Evolutionary conservation across 2,888 invertebrate genomes (phyloP).

Genomic region (Beris morrisii): DNA sequence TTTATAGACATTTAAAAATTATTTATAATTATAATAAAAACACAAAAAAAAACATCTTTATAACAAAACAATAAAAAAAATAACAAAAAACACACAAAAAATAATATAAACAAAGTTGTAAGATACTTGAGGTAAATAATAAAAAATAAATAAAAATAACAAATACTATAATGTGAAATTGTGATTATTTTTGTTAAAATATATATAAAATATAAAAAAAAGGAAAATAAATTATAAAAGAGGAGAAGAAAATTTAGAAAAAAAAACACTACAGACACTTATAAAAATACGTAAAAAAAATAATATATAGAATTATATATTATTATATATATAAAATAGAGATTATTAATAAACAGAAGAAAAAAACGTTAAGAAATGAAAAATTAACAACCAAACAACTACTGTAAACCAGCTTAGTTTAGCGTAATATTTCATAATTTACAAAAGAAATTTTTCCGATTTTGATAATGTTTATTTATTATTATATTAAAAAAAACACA

Average conservation of each 20-base stretch:
- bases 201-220: conserved; percentile 45
- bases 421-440: conserved; percentile 19
- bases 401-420: conserved; percentile 16
- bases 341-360: conserved; percentile 2
- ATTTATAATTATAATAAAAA: conserved; percentile 33
- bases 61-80: conserved; percentile 33
- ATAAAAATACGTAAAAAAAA: conserved; percentile 32
- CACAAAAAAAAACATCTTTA: conserved; percentile 16
- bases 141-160: conserved; percentile 31
- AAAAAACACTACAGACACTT: conserved; percentile 17
- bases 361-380: conserved; percentile 5
- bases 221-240: conserved; percentile 24
- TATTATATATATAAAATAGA: conserved; percentile 30
- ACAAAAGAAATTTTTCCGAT: conserved; percentile 27
- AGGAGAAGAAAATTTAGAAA: conserved; percentile 14
- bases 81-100: conserved; percentile 39
- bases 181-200: conserved; percentile 44
- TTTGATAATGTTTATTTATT: conserved; percentile 32
- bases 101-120: conserved; percentile 38
- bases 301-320: conserved; percentile 19
- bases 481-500: conserved; percentile 9
- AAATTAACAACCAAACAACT: conserved; percentile 11
- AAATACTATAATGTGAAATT: conserved; percentile 42
- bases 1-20: conserved; percentile 29
- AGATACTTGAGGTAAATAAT: conserved; percentile 42